Conservation (phyloP, 2,113 vertebrate species). For the Nesoenas mayeri region DNA sequence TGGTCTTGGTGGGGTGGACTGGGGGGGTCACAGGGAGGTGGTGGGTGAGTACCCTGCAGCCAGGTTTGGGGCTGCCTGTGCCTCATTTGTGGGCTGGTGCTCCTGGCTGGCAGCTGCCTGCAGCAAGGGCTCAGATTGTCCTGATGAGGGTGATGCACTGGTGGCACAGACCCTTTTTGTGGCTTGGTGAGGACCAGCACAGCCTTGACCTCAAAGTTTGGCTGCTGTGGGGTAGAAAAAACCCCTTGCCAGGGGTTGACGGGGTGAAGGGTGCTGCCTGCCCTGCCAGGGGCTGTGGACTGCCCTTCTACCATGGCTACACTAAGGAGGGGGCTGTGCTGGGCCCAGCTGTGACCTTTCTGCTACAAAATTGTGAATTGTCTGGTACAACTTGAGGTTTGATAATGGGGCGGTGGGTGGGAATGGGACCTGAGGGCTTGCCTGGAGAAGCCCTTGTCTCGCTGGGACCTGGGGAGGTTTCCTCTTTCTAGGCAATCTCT, state of each 20-base stretch:
- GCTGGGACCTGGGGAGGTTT: conserved; percentile 1
- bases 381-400: conserved; percentile 57
- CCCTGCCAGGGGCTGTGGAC: not conserved
- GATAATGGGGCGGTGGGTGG: not conserved
- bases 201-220: not conserved
- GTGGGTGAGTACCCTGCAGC: not conserved
- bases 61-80: not conserved
- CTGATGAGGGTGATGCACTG: not conserved
- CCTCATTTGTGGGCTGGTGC: not conserved
- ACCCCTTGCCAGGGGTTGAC: not conserved
- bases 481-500: conserved; percentile 53
- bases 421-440: not conserved
- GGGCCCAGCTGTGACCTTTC: not conserved
- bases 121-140: not conserved
- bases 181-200: not conserved
- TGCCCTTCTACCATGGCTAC: conserved; percentile 3
- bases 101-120: not conserved
- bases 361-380: conserved; percentile 19
- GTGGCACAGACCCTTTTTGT: not conserved
- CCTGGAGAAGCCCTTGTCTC: not conserved
- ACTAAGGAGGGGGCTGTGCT: conserved; percentile 23
- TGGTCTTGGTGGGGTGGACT: not conserved
- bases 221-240: not conserved
- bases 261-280: not conserved
- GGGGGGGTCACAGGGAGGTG: not conserved